Conservation (phyloP, 1,140 invertebrate genomes). For the Phocides pigmalion region DNA sequence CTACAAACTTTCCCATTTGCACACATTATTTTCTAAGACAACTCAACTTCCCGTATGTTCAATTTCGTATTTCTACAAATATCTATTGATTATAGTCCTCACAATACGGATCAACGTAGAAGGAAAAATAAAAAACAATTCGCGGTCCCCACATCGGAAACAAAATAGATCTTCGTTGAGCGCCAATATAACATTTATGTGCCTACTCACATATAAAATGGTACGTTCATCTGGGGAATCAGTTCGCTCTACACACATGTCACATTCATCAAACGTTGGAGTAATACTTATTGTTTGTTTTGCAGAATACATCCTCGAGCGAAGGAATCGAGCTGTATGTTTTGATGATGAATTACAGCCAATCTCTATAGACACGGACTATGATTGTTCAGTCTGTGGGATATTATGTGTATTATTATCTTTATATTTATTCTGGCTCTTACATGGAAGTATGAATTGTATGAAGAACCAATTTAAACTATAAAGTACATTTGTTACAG, state of each 20-base stretch:
- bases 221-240: neutral
- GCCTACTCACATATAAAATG: neutral
- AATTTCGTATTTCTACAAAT: slow-evolving; percentile 3
- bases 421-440: no score
- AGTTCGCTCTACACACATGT: slow-evolving; percentile 26
- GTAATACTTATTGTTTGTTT: slow-evolving; percentile 32
- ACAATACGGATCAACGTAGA: neutral
- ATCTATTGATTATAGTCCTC: slow-evolving; percentile 9
- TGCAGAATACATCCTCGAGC: slow-evolving; percentile 27
- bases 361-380: neutral
- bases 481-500: no score
- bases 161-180: slow-evolving; percentile 1
- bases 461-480: no score
- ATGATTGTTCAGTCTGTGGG: neutral
- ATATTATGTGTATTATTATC: no score
- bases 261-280: slow-evolving; percentile 33
- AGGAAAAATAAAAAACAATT: slow-evolving; percentile 9
- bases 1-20: no score
- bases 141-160: neutral
- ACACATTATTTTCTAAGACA: no score
- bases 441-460: no score
- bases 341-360: slow-evolving; percentile 7
- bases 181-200: slow-evolving; percentile 14
- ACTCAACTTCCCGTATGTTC: no score
- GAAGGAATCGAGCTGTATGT: neutral